Evolutionary conservation across 2,113 vertebrate species (phyloP).

Genomic region (Leptosomus discolor): DNA sequence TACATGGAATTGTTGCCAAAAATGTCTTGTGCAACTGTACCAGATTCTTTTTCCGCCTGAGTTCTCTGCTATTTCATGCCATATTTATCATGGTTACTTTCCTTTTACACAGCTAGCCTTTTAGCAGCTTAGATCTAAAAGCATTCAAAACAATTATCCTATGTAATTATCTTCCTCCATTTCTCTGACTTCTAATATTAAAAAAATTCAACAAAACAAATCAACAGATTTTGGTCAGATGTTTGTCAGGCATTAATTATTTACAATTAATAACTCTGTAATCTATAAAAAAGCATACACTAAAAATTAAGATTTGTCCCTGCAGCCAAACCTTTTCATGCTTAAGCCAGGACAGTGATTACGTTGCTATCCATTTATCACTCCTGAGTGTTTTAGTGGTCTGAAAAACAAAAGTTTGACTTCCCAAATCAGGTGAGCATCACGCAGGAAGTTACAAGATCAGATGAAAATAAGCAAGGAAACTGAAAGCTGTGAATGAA

Average conservation of each 20-base stretch:
- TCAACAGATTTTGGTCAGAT: not conserved
- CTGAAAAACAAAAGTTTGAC: not conserved
- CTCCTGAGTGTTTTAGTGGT: not conserved
- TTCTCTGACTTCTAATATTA: not conserved
- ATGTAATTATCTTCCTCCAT: conserved; percentile 16
- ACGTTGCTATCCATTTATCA: not conserved
- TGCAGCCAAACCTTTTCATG: not conserved
- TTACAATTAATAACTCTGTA: not conserved
- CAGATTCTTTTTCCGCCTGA: not conserved
- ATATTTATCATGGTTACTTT: conserved; percentile 4
- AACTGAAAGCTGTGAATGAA: not conserved
- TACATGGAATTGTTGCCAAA: conserved; percentile 35
- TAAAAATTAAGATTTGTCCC: not conserved
- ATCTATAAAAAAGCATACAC: not conserved
- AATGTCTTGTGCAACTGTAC: not conserved
- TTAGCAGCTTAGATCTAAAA: conserved; percentile 45
- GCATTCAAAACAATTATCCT: conserved; percentile 14
- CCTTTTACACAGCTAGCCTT: conserved; percentile 7
- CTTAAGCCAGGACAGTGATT: not conserved
- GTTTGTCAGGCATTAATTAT: not conserved
- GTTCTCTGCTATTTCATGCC: conserved; percentile 13
- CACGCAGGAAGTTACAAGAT: fast-evolving
- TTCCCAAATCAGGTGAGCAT: not conserved
- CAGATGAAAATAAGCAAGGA: not conserved
- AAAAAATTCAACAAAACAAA: not conserved